Base-by-base conservation (phyloP, 1,140 invertebrate genomes). In the Meteorus sp. region DNA sequence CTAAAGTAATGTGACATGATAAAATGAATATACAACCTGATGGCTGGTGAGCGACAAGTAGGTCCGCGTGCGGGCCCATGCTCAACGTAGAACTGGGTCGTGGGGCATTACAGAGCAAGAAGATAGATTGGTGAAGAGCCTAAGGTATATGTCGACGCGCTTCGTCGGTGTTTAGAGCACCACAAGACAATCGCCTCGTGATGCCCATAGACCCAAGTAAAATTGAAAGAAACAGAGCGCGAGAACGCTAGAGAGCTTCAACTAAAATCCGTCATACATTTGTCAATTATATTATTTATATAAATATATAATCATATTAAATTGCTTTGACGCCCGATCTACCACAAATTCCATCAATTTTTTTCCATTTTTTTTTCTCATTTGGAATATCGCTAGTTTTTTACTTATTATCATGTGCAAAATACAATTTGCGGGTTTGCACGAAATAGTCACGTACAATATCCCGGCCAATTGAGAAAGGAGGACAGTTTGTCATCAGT, bases 101-200 rank as follows among this genome's bases (percentile, higher is more conserved):
- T 54, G 61, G 65, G 61, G 64, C 63, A 58, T 63, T 43, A 55
- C 59, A 39, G 33, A 37, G 41, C 50, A 15, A 51, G 22, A 31
- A 41, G n/a, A 39, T 13, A 22, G 25, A 33, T 47, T 33, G 45
- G 31, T 27, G 37, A 37, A 50, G 37, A 45, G 43, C 45, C 47
- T 41, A 48, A 59, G 51, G 37, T 52, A 47, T 23, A 7, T 37
- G 19, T 56, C 51, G 61, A 59, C 47, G 39, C 56, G 60, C 60
- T 62, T 35, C 39, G 60, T 31, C 60, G 60, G 44, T 47, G 52
- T 48, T 51, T 50, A 61, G 59, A 52, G 48, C n/a, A n/a, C 27
- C 37, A 22, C 29, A 23, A 55, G 51, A 53, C 56, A 58, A 59
- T 52, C 56, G 31, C 29, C 19, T n/a, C 15, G 17, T 37, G 45